These are phyloP conservation scores for Lepisosteus oculatus DNA, from an alignment of 2,113 vertebrate species.

Conservation along the genomic window DNA sequence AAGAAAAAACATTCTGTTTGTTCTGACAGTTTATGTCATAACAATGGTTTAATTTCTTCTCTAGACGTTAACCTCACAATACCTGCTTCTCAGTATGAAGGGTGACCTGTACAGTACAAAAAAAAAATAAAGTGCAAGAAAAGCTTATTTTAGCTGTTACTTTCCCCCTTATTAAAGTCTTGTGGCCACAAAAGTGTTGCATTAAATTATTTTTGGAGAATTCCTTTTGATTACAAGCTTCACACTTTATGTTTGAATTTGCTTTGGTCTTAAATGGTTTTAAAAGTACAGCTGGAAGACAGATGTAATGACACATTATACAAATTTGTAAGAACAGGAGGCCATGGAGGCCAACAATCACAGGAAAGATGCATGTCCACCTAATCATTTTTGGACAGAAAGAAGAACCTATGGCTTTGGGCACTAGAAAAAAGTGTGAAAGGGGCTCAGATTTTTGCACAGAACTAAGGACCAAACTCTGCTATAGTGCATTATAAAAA, in stretches of 20 bases:
- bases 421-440: not conserved
- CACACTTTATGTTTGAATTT: not conserved
- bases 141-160: too few relatives aligned
- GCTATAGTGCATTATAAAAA: not conserved
- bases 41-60: too few relatives aligned
- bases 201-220: too few relatives aligned
- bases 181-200: too few relatives aligned
- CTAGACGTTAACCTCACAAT: too few relatives aligned
- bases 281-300: conserved; percentile 1
- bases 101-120: too few relatives aligned
- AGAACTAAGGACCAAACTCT: conserved; percentile 1
- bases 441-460: not conserved
- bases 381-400: not conserved
- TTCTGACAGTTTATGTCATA: too few relatives aligned
- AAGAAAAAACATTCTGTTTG: too few relatives aligned
- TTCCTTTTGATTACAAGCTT: too few relatives aligned
- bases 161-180: too few relatives aligned
- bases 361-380: not conserved
- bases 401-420: not conserved
- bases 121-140: too few relatives aligned
- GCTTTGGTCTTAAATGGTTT: conserved; percentile 5
- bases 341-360: not conserved
- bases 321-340: not conserved
- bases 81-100: too few relatives aligned
- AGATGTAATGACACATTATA: not conserved